phyloP scores from a whole-genome alignment of 1,140 invertebrate species.

The Drosophila lowei region DNA sequence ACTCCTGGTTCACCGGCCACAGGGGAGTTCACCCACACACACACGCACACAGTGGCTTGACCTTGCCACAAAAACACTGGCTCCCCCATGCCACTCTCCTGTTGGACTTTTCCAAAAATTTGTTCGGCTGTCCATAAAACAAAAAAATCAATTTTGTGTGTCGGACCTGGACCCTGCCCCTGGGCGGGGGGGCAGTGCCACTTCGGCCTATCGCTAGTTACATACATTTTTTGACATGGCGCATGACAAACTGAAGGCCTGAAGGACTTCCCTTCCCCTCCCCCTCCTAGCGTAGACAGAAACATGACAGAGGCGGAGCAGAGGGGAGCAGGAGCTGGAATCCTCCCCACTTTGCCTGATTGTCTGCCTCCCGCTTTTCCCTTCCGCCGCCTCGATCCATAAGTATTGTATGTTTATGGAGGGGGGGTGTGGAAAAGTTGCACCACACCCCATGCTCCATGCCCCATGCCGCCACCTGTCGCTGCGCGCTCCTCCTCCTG shows the following conservation, averaged over 20 bases:
- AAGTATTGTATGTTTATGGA: not conserved
- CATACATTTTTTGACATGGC: constrained; percentile 61
- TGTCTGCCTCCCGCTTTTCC: constrained; percentile 3
- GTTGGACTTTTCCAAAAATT: too few relatives aligned
- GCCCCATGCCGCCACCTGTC: not conserved
- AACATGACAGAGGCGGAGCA: not conserved
- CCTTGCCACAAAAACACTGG: constrained; percentile 12
- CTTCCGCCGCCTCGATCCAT: not conserved
- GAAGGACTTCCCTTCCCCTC: not conserved
- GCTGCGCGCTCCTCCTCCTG: too few relatives aligned
- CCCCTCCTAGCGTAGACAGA: constrained; percentile 15
- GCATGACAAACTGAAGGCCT: constrained; percentile 58
- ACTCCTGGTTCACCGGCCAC: too few relatives aligned
- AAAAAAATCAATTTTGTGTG: constrained; percentile 36
- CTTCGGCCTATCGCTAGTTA: constrained; percentile 13
- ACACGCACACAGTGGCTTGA: constrained; percentile 15
- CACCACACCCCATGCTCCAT: not conserved
- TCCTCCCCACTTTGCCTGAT: constrained; percentile 33
- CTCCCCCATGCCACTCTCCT: too few relatives aligned
- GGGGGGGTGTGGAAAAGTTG: too few relatives aligned
- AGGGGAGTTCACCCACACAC: too few relatives aligned
- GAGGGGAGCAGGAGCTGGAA: not conserved
- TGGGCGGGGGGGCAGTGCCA: too few relatives aligned
- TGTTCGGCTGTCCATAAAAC: not conserved
- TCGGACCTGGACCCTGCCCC: not conserved